Conservation (phyloP, 92 coral and sea anemone genomes). For the Bergia sp. region DNA sequence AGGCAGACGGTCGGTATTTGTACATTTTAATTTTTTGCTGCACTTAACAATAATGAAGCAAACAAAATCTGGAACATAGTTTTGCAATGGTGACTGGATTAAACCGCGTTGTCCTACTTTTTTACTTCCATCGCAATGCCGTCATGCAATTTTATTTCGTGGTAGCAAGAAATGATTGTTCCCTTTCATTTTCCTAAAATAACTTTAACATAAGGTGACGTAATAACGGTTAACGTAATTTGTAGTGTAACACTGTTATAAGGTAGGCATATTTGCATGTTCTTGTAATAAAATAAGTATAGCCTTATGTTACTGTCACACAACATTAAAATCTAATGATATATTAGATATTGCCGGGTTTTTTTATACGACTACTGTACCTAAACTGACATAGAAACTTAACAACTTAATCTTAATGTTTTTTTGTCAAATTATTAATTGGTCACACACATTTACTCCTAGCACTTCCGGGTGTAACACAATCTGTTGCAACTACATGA, state of each 20-base stretch:
- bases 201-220: neutral
- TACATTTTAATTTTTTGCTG: neutral
- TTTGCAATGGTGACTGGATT: neutral
- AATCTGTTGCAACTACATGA: too few relatives aligned
- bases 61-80: too few relatives aligned
- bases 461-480: too few relatives aligned
- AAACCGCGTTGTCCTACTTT: neutral
- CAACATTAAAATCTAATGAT: too few relatives aligned
- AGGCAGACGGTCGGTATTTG: conserved; percentile 23
- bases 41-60: neutral
- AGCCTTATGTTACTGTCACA: neutral
- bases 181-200: neutral
- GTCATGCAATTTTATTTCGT: neutral
- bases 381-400: neutral
- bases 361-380: too few relatives aligned
- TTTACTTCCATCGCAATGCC: neutral
- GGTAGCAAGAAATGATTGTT: neutral
- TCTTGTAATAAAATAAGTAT: neutral
- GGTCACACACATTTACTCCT: neutral
- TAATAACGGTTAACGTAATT: neutral
- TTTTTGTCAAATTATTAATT: too few relatives aligned
- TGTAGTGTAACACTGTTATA: neutral
- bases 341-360: neutral
- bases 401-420: neutral
- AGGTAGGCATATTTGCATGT: neutral